A percentile compares a stretch with the other conserved stretches of the same genome.
Evolutionary conservation across 2,113 vertebrate species (phyloP).

Genomic region (Sphaerodactylus townsendi): DNA sequence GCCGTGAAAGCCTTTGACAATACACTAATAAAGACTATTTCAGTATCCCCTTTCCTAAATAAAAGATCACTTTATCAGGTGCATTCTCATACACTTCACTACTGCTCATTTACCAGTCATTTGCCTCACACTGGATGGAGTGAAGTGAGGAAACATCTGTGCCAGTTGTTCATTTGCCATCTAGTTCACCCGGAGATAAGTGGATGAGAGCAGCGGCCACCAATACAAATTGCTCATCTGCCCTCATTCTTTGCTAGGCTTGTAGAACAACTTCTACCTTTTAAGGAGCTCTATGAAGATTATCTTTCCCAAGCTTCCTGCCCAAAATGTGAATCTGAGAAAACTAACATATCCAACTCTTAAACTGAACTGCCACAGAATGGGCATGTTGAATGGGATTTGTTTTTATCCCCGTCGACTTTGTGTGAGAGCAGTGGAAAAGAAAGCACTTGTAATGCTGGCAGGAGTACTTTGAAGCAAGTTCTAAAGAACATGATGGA

Average conservation of each 20-base stretch:
- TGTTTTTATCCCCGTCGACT: constrained; percentile 18
- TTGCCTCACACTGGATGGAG: too few species aligned
- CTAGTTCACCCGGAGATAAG: not conserved
- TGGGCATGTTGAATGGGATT: not conserved
- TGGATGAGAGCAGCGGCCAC: not conserved
- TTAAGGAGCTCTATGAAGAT: not conserved
- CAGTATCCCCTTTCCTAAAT: too few species aligned
- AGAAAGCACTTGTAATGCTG: not conserved
- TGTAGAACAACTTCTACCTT: not conserved
- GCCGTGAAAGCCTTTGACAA: too few species aligned
- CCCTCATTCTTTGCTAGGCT: not conserved
- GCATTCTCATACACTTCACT: too few species aligned
- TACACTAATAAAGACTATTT: too few species aligned
- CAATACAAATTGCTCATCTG: not conserved
- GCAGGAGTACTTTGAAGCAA: constrained; percentile 23
- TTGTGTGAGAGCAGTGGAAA: not conserved
- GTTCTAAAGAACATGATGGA: not conserved
- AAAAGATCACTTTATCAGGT: too few species aligned
- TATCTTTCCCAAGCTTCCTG: not conserved
- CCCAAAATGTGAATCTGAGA: not conserved
- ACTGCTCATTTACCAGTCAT: too few species aligned
- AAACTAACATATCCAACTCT: not conserved
- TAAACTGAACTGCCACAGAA: not conserved
- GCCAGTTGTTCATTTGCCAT: too few species aligned
- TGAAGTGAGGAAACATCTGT: too few species aligned